Percentiles rank a stretch among this genome's conserved stretches.
Conservation (phyloP, 1,140 invertebrate genomes). For the Bombus haemorrhoidalis region DNA sequence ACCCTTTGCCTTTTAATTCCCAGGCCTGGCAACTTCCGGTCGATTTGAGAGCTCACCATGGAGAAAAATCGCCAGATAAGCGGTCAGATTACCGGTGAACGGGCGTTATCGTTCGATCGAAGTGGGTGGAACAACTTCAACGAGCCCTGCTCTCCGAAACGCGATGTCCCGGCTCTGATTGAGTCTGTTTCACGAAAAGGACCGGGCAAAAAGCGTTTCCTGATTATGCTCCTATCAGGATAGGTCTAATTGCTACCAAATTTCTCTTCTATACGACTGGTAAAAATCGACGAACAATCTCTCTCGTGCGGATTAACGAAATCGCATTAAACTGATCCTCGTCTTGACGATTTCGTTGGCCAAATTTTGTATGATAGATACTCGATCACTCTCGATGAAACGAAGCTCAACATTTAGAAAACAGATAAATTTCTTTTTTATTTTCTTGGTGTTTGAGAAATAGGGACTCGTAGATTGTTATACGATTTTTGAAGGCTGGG, state of each 20-base stretch:
- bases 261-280: slow-evolving; percentile 18
- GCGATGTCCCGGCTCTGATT: slow-evolving; percentile 69
- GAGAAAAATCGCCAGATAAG: slow-evolving; percentile 65
- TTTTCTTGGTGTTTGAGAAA: neutral
- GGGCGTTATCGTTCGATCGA: slow-evolving; percentile 57
- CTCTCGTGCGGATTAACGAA: slow-evolving; percentile 37
- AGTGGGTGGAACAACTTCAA: slow-evolving; percentile 58
- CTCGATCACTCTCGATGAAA: neutral
- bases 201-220: slow-evolving; percentile 70
- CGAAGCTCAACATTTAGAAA: neutral
- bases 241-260: slow-evolving; percentile 50
- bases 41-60: slow-evolving; percentile 49
- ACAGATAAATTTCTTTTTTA: neutral
- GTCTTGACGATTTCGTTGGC: neutral
- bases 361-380: neutral
- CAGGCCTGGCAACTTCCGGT: slow-evolving; percentile 35
- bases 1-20: slow-evolving; percentile 55
- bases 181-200: slow-evolving; percentile 73
- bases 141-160: slow-evolving; percentile 33
- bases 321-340: slow-evolving; percentile 4
- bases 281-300: slow-evolving; percentile 7
- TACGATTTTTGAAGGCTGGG: neutral
- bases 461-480: neutral
- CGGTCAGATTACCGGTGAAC: slow-evolving; percentile 49
- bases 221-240: slow-evolving; percentile 72